Percentiles rank a stretch among this genome's conserved stretches.
Evolutionary conservation across 2,113 vertebrate genomes (phyloP).

Genomic region (Xenopus laevis): DNA sequence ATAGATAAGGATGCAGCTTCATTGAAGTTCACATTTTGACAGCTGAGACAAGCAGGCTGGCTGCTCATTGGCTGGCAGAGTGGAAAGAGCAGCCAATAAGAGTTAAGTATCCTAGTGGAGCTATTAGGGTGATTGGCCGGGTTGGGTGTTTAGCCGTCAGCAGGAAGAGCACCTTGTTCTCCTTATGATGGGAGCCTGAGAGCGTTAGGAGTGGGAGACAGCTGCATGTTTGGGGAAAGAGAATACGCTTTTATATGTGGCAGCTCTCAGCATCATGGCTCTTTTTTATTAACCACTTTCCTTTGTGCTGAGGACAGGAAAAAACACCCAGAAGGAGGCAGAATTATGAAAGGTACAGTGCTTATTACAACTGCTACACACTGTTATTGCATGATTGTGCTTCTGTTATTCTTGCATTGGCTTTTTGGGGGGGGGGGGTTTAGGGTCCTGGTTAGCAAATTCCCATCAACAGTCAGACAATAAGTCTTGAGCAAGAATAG

Average conservation of each 20-base stretch:
- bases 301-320: background rate
- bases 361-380: background rate
- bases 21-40: slow-evolving; percentile 23
- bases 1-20: slow-evolving; percentile 27
- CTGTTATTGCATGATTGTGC: background rate
- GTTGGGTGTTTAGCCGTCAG: slow-evolving; percentile 8
- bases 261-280: background rate
- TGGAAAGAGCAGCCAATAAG: slow-evolving; percentile 16
- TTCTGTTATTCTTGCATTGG: background rate
- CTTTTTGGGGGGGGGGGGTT: background rate
- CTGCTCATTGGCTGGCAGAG: slow-evolving; percentile 12
- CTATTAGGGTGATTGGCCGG: slow-evolving; percentile 10
- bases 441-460: background rate
- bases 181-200: slow-evolving; percentile 4
- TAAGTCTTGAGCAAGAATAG: too few species aligned
- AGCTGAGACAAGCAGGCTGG: background rate
- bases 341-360: slow-evolving; percentile 17
- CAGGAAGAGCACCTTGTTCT: slow-evolving; percentile 18
- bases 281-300: background rate
- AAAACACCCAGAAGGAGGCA: background rate
- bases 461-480: too few species aligned
- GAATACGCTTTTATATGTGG: background rate
- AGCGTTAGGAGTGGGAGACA: slow-evolving; percentile 2
- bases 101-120: background rate
- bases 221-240: slow-evolving; percentile 9